These are phyloP conservation scores for Cerastis leucographa DNA, from an alignment of 2,888 invertebrate genomes.

Conservation along the genomic window DNA sequence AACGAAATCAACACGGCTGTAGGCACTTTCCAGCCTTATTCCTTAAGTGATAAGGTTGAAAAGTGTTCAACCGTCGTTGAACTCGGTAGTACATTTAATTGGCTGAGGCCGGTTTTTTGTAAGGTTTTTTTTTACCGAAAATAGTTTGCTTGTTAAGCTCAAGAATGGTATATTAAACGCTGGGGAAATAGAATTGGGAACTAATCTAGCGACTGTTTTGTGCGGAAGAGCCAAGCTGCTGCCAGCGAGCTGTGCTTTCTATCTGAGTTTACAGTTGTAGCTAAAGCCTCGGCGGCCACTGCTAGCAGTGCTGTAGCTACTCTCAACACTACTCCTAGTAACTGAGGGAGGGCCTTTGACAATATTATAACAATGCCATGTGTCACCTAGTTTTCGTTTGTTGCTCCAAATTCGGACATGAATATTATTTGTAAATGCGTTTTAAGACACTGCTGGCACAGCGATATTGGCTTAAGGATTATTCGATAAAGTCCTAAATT, in stretches of 20 bases:
- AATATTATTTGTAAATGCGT: not conserved
- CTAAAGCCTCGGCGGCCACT: not conserved
- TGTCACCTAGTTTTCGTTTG: not conserved
- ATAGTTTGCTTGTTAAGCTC: constrained; percentile 10
- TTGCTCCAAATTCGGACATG: not conserved
- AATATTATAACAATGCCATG: not conserved
- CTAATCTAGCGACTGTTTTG: not conserved
- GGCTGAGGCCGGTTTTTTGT: constrained; percentile 36
- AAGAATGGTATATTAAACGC: constrained; percentile 23
- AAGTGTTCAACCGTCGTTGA: too few species aligned
- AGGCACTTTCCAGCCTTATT: not conserved
- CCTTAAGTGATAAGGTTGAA: too few species aligned
- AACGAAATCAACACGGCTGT: constrained; percentile 19
- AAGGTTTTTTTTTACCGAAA: constrained; percentile 13
- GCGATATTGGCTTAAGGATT: not conserved
- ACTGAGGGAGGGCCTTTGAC: not conserved
- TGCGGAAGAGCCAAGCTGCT: not conserved
- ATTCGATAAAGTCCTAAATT: not conserved
- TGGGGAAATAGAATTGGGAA: not conserved
- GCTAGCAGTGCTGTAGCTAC: not conserved
- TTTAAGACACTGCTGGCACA: not conserved
- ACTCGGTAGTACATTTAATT: constrained; percentile 20
- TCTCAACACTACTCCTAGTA: not conserved
- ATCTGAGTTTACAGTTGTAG: not conserved
- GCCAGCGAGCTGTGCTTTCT: too few species aligned